Evolutionary conservation across 2,113 vertebrate species (phyloP).

Genomic region (Daubentonia madagascariensis): DNA sequence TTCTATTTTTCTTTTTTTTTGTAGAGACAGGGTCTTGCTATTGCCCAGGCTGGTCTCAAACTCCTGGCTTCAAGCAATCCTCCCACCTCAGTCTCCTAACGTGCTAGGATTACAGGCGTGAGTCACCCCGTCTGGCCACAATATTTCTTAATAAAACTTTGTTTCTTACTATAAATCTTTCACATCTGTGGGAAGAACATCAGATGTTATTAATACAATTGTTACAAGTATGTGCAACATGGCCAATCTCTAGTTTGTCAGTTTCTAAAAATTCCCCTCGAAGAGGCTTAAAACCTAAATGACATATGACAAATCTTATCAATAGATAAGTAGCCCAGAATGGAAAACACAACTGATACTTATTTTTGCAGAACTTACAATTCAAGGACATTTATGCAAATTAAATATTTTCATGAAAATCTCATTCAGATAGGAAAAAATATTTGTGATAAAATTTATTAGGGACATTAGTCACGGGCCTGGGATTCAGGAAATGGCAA

Average conservation of each 20-base stretch:
- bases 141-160: not conserved
- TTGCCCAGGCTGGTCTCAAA: too few relatives aligned
- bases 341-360: not conserved
- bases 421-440: not conserved
- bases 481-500: not conserved
- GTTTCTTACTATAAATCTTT: not conserved
- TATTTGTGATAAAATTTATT: not conserved
- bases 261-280: constrained; percentile 21
- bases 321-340: not conserved
- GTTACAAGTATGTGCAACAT: not conserved
- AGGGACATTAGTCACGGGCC: not conserved
- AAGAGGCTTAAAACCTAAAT: not conserved
- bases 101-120: too few relatives aligned
- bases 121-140: not conserved
- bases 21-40: too few relatives aligned
- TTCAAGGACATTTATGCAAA: not conserved
- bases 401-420: constrained; percentile 25
- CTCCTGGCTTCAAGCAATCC: too few relatives aligned
- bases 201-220: not conserved
- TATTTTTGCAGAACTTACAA: not conserved
- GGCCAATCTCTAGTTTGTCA: not conserved
- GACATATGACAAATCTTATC: not conserved
- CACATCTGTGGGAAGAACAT: not conserved
- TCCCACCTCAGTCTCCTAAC: too few relatives aligned
- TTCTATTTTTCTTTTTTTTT: too few relatives aligned